Conservation (phyloP, 1,140 invertebrate genomes). For the Apis florea region DNA sequence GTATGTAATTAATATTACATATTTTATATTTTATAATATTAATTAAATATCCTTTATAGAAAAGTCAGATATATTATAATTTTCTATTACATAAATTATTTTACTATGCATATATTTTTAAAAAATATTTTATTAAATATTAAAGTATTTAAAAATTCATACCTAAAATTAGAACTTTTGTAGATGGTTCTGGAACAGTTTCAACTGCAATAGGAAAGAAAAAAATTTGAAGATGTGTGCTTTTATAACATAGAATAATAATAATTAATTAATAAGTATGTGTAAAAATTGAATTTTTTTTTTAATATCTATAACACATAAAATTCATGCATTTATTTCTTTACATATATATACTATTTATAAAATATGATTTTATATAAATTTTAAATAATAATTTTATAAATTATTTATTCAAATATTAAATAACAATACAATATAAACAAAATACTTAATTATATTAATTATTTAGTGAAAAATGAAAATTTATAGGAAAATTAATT, state of each 20-base stretch:
- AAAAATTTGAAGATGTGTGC: conserved; percentile 32
- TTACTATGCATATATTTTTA: not conserved
- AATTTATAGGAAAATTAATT: conserved; percentile 26
- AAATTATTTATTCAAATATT: not conserved
- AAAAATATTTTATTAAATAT: not conserved
- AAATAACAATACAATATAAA: not conserved
- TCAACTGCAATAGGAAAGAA: conserved; percentile 82
- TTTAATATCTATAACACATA: conserved; percentile 17
- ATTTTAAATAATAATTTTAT: not conserved
- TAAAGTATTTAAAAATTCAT: conserved; percentile 68
- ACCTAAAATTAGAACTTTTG: conserved; percentile 85
- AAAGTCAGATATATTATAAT: not conserved
- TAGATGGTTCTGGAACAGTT: conserved; percentile 84
- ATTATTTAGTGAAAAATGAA: not conserved
- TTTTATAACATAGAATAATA: not conserved
- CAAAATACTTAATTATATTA: not conserved
- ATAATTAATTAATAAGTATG: not conserved
- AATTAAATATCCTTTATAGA: not conserved
- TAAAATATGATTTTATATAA: not conserved
- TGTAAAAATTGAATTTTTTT: not conserved
- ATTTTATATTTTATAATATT: conserved; percentile 16
- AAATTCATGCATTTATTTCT: conserved; percentile 24
- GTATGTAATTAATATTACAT: conserved; percentile 31
- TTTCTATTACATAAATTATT: not conserved
- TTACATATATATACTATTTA: not conserved